Percentiles rank a stretch among this genome's conserved stretches.
These are phyloP conservation scores for Mythimna loreyi DNA, from an alignment of 2,888 invertebrate genomes.

Conservation along the genomic window DNA sequence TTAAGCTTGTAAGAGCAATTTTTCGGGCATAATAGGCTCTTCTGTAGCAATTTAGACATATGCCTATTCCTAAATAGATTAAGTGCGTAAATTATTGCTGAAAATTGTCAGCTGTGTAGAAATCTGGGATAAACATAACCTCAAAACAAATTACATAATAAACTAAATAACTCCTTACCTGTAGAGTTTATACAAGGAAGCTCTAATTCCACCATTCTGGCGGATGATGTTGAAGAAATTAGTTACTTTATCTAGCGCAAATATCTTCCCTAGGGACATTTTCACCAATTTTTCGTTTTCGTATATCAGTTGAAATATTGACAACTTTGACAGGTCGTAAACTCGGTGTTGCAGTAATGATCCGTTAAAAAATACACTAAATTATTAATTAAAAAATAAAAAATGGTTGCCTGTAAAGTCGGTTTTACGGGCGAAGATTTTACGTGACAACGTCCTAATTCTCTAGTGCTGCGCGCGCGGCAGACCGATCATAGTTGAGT, in stretches of 20 bases:
- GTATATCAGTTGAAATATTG: constrained; percentile 37
- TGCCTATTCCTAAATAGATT: not conserved
- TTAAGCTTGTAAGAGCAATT: not conserved
- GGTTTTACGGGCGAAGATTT: no score
- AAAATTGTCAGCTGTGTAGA: constrained; percentile 13
- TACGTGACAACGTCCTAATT: no score
- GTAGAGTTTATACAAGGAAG: constrained; percentile 93
- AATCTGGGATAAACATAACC: constrained; percentile 72
- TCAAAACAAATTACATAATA: constrained; percentile 83
- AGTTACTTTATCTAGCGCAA: constrained; percentile 94
- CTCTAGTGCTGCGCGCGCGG: no score
- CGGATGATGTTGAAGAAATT: constrained; percentile 92
- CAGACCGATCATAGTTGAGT: no score
- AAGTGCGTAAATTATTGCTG: not conserved
- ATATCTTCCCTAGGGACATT: constrained; percentile 91
- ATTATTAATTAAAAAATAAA: not conserved
- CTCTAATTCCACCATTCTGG: constrained; percentile 94
- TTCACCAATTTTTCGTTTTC: constrained; percentile 40
- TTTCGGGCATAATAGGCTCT: not conserved
- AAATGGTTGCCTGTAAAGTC: no score
- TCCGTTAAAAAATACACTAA: constrained; percentile 9
- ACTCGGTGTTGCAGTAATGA: not conserved
- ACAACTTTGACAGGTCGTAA: constrained; percentile 37
- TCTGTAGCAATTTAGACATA: not conserved
- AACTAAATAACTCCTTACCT: constrained; percentile 89